Evolutionary conservation across 53 echinoderm and acorn worm species (phyloP), one percentile per base, ranked within the genome.

Genomic region (Actinopyga echinites): DNA sequence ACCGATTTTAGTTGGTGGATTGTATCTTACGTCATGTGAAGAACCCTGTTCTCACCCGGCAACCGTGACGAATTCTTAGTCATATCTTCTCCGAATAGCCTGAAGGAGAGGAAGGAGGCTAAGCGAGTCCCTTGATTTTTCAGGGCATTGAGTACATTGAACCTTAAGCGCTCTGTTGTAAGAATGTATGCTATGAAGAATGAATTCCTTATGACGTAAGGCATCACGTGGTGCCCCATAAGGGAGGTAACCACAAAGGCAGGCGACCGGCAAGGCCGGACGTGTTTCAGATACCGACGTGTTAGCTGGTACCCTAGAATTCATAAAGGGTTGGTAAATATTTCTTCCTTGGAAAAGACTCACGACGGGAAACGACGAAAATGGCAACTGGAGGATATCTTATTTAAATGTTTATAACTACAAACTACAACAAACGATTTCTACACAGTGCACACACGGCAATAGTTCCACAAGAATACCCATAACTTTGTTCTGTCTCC

Each of bases 141-240:
- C 49, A 15, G 17, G 49, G 17, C 15, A 10, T 49, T 44, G 42
- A 71, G 71, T 71, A 25, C 71, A 44, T 40, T 71, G 71, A 71
- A 71, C 71, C 44, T 15, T 49, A 15, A 49, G 2, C 49, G 49
- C 3, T 0, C 5, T 15, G 28, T 24, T 36, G 38, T 71, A 71
- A 71, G 71, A 71, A 71, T 71, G 71, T 42, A 25, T 34, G 71
- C 71, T 71, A 71, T 40, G 71, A 71, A 34, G 71, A 44, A 71
- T 71, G 71, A 71, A 71, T 71, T 71, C 25, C 37, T n/a, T 42
- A 44, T 71, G 71, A 71, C 71, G 71, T 71, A 71, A 71, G 71
- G 40, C 71, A 71, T 71, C 71, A 71, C 71, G 71, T 71, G 71
- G 71, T 71, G 71, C 71, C 8, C 43, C 10, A 30, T 42, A 42